These are phyloP conservation scores for Dryadula phaetusa DNA, from an alignment of 2,888 invertebrate genomes.

Conservation along the genomic window DNA sequence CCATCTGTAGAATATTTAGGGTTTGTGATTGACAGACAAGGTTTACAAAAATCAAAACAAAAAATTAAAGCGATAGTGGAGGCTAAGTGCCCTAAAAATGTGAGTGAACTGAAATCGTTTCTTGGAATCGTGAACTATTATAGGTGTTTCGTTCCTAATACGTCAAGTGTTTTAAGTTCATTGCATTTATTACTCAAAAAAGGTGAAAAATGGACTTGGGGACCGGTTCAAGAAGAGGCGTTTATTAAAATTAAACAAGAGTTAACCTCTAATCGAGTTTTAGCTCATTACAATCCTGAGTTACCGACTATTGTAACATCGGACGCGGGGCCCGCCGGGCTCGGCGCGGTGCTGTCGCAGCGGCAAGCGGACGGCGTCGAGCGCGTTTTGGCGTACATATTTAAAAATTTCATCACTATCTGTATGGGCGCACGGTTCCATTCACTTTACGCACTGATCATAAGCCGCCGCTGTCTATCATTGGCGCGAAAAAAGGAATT, in stretches of 20 bases:
- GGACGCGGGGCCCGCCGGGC: constrained; percentile 19
- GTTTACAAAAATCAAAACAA: constrained; percentile 38
- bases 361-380: constrained; percentile 36
- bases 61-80: constrained; percentile 40
- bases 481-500: constrained; percentile 39
- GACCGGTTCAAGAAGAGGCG: constrained; percentile 7
- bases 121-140: constrained; percentile 44
- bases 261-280: constrained; percentile 30
- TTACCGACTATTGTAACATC: neutral
- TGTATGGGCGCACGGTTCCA: constrained; percentile 39
- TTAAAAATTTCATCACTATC: constrained; percentile 44
- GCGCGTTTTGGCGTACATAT: constrained; percentile 28
- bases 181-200: constrained; percentile 39
- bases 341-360: constrained; percentile 41
- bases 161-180: constrained; percentile 38
- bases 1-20: no score
- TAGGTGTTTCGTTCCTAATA: constrained; percentile 37
- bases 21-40: constrained; percentile 31
- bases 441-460: constrained; percentile 42
- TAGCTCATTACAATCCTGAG: no score
- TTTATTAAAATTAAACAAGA: constrained; percentile 30
- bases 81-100: constrained; percentile 30
- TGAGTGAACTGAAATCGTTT: constrained; percentile 41
- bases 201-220: constrained; percentile 36
- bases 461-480: constrained; percentile 40